Conservation (phyloP, 64 coral and sea anemone genomes). For the Anthopleura sola region DNA sequence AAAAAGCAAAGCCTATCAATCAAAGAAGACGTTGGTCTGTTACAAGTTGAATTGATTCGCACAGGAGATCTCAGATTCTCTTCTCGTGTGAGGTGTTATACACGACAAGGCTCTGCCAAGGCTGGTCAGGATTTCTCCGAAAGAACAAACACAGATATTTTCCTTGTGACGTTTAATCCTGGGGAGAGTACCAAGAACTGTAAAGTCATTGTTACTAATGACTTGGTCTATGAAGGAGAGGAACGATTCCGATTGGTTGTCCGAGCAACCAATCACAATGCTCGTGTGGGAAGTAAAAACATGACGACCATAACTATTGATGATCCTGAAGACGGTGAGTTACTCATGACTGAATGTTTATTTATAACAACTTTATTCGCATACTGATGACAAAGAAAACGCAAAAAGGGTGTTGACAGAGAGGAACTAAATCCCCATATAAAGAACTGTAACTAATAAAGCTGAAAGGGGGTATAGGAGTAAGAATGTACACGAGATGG, state of each 20-base stretch:
- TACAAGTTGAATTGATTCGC: slow-evolving; percentile 51
- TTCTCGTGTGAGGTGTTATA: slow-evolving; percentile 84
- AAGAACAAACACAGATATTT: slow-evolving; percentile 58
- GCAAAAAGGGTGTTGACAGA: too few relatives aligned
- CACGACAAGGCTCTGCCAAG: slow-evolving; percentile 59
- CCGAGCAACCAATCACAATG: slow-evolving; percentile 22
- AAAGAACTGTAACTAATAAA: too few relatives aligned
- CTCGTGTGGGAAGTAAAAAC: slow-evolving; percentile 65
- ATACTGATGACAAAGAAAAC: too few relatives aligned
- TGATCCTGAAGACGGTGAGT: slow-evolving; percentile 80
- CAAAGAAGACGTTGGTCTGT: slow-evolving; percentile 46
- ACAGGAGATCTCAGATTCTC: slow-evolving; percentile 60
- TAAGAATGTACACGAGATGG: too few relatives aligned
- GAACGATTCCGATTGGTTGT: slow-evolving; percentile 71
- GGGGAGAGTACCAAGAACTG: slow-evolving; percentile 68
- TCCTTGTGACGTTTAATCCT: slow-evolving; percentile 63
- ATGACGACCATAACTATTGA: slow-evolving; percentile 45
- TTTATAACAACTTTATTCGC: too few relatives aligned
- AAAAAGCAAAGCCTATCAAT: slow-evolving; percentile 29
- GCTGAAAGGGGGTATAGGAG: too few relatives aligned
- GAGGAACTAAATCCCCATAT: too few relatives aligned
- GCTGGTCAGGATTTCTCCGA: slow-evolving; percentile 76
- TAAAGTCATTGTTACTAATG: slow-evolving; percentile 62
- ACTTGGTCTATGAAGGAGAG: slow-evolving; percentile 54
- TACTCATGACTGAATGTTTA: background rate